phyloP scores from a whole-genome alignment of 2,113 vertebrate genomes.

The Oryzias celebensis region DNA sequence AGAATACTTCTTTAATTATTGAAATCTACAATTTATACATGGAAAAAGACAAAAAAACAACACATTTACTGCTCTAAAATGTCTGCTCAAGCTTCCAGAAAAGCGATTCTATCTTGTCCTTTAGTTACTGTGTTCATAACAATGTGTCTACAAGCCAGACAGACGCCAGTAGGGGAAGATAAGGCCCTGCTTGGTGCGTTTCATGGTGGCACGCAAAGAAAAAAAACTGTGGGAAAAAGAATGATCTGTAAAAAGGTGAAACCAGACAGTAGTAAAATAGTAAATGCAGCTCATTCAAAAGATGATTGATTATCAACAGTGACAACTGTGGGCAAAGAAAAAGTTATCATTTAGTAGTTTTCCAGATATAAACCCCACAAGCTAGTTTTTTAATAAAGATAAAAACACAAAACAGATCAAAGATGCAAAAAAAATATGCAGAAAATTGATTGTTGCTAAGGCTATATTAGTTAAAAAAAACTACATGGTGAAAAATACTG shows the following conservation, averaged over 20 bases:
- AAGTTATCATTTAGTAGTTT: constrained; percentile 21
- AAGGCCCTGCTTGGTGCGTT: constrained; percentile 27
- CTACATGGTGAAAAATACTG: background rate
- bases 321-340: constrained; percentile 13
- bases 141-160: constrained; percentile 37
- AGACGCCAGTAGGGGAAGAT: constrained; percentile 49
- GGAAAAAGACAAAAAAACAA: no score
- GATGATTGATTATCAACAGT: constrained; percentile 6
- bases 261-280: constrained; percentile 1
- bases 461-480: no score
- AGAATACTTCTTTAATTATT: no score
- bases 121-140: constrained; percentile 32
- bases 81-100: background rate
- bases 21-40: no score
- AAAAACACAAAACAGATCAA: constrained; percentile 25
- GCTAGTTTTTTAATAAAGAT: constrained; percentile 3
- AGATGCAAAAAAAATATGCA: background rate
- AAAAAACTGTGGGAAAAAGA: constrained; percentile 46
- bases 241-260: constrained; percentile 6
- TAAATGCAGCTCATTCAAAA: constrained; percentile 9
- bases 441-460: no score
- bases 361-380: constrained; percentile 23
- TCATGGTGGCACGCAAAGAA: constrained; percentile 27
- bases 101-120: constrained; percentile 36
- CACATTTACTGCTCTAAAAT: constrained; percentile 10